Conservation (phyloP, 1,140 invertebrate genomes). For the Lepidostoma basale region DNA sequence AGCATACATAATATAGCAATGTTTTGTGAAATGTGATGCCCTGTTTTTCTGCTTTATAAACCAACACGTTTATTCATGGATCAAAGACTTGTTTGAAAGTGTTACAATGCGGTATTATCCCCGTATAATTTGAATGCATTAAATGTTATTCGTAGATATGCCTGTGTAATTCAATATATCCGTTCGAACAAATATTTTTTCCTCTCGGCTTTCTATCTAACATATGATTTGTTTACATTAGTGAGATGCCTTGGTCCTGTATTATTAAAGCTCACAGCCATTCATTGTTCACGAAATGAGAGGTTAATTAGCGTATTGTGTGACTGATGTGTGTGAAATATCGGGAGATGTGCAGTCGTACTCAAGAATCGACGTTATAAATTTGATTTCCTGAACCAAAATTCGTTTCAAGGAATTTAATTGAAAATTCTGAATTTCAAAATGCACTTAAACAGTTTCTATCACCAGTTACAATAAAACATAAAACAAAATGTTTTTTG, state of each 20-base stretch:
- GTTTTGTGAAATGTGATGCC: too few relatives aligned
- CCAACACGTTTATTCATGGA: too few relatives aligned
- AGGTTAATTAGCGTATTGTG: slow-evolving; percentile 32
- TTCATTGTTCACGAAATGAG: slow-evolving; percentile 33
- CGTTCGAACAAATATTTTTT: slow-evolving; percentile 4
- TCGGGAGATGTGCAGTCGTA: neutral
- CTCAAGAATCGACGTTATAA: too few relatives aligned
- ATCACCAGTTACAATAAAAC: too few relatives aligned
- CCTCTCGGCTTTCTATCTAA: slow-evolving; percentile 15
- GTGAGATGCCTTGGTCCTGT: neutral
- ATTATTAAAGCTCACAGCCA: slow-evolving; percentile 24
- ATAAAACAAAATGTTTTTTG: too few relatives aligned
- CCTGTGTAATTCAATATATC: slow-evolving; percentile 4
- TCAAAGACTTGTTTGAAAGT: too few relatives aligned
- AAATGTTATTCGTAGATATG: neutral
- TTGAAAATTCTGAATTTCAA: too few relatives aligned
- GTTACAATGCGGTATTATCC: neutral
- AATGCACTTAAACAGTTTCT: too few relatives aligned
- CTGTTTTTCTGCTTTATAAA: too few relatives aligned
- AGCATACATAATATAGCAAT: too few relatives aligned
- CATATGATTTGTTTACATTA: slow-evolving; percentile 36
- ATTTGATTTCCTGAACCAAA: too few relatives aligned
- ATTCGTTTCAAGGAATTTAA: too few relatives aligned
- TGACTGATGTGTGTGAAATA: neutral
- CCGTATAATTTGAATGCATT: neutral